Evolutionary conservation across 1,140 invertebrate genomes (phyloP).

Genomic region (Macrotrachela quadricornifera): DNA sequence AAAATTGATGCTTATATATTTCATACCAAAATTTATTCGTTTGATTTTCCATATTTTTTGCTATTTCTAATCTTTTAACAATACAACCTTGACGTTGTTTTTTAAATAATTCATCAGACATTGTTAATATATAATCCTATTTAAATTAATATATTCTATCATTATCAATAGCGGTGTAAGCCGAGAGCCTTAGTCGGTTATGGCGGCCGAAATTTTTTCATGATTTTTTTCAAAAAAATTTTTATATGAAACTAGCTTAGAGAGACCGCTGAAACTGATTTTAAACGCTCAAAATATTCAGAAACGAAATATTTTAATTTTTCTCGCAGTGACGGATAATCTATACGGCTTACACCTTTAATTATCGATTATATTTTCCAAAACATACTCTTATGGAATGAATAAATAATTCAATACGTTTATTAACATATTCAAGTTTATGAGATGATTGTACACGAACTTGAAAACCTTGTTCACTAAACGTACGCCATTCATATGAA

Average conservation of each 20-base stretch:
- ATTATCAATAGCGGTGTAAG: too few species aligned
- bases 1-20: slow-evolving; percentile 63
- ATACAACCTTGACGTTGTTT: slow-evolving; percentile 57
- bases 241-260: too few species aligned
- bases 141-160: background rate
- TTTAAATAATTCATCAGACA: slow-evolving; percentile 59
- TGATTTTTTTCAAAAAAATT: too few species aligned
- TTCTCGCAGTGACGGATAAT: too few species aligned
- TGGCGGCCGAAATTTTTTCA: too few species aligned
- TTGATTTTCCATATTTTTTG: slow-evolving; percentile 53
- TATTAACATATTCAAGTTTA: slow-evolving; percentile 57
- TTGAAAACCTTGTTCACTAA: slow-evolving; percentile 60
- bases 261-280: too few species aligned
- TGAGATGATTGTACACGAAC: slow-evolving; percentile 72
- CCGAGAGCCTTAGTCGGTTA: too few species aligned
- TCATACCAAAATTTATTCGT: slow-evolving; percentile 59
- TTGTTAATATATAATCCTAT: slow-evolving; percentile 45
- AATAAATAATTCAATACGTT: slow-evolving; percentile 65
- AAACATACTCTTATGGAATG: slow-evolving; percentile 40
- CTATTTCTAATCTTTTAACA: slow-evolving; percentile 58
- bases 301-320: too few species aligned
- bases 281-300: too few species aligned
- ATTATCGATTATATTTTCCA: slow-evolving; percentile 2
- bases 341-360: too few species aligned
- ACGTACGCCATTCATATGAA: slow-evolving; percentile 51